These are phyloP conservation scores for Loris lydekkerianus DNA, from an alignment of 2,797 vertebrate genomes.

Conservation along the genomic window DNA sequence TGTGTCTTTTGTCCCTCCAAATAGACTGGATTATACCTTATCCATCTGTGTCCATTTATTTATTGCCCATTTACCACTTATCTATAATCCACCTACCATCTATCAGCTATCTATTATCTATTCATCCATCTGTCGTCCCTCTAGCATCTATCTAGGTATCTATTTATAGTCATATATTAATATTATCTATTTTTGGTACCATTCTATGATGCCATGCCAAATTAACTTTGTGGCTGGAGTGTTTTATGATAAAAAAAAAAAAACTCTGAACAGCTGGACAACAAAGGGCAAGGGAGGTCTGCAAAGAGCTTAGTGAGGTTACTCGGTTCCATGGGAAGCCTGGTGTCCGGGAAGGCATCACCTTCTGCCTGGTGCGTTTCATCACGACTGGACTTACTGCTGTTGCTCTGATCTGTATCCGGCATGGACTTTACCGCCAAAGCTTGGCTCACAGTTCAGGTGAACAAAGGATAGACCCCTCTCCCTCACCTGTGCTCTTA, in stretches of 20 bases:
- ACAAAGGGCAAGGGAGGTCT: neutral
- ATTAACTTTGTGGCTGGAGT: neutral
- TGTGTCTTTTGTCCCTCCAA: neutral
- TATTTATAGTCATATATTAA: neutral
- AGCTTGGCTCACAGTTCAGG: neutral
- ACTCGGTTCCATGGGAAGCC: neutral
- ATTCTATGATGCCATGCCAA: neutral
- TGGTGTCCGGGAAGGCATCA: neutral
- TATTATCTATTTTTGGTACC: neutral
- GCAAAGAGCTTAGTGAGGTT: neutral
- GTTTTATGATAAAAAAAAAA: slow-evolving; percentile 33
- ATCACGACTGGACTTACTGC: neutral
- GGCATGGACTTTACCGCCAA: neutral
- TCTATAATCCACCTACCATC: neutral
- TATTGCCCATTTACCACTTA: too few species aligned
- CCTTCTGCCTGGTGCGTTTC: neutral
- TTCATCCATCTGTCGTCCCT: neutral
- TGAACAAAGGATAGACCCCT: neutral
- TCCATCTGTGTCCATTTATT: neutral
- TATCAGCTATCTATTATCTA: neutral
- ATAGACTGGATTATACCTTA: neutral
- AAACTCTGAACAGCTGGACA: neutral
- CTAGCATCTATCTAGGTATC: neutral
- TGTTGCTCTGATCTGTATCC: neutral
- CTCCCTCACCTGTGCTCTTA: neutral